Conservation (phyloP, 2,888 invertebrate species). For the Ashinkailepas kermadecensis region DNA sequence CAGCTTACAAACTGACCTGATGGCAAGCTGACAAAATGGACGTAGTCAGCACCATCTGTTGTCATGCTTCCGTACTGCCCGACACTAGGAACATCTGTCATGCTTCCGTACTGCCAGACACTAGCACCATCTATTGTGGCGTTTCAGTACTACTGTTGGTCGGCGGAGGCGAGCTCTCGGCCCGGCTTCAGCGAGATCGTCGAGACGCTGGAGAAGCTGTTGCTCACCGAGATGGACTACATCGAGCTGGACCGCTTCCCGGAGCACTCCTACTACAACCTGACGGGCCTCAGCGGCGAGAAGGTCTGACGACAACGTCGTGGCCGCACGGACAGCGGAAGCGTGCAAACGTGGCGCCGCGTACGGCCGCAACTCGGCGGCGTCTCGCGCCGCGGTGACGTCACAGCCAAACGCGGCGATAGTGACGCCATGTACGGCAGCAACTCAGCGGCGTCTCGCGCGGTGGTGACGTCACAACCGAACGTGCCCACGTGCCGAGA, state of each 20-base stretch:
- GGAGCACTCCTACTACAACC: slow-evolving; percentile 69
- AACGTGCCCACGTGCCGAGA: not conserved
- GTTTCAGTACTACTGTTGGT: slow-evolving; percentile 83
- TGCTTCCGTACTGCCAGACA: no score
- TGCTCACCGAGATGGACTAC: slow-evolving; percentile 86
- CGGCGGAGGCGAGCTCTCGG: slow-evolving; percentile 69
- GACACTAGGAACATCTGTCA: not conserved
- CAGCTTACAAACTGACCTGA: no score
- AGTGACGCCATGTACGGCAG: not conserved
- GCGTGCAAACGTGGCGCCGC: no score
- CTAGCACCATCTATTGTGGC: not conserved
- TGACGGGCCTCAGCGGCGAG: slow-evolving; percentile 21
- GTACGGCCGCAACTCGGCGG: no score
- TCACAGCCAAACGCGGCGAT: not conserved
- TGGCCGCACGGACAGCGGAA: no score
- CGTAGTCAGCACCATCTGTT: no score
- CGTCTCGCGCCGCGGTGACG: no score
- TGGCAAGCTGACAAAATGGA: no score
- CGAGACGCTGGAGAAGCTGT: slow-evolving; percentile 66
- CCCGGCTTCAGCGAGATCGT: slow-evolving; percentile 79
- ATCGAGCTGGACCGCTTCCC: slow-evolving; percentile 87
- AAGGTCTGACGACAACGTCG: not conserved
- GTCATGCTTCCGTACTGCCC: no score
- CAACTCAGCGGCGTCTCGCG: no score
- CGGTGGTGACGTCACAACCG: not conserved